Conservation (phyloP, 1,140 invertebrate species). For the Catajapyx aquilonaris region DNA sequence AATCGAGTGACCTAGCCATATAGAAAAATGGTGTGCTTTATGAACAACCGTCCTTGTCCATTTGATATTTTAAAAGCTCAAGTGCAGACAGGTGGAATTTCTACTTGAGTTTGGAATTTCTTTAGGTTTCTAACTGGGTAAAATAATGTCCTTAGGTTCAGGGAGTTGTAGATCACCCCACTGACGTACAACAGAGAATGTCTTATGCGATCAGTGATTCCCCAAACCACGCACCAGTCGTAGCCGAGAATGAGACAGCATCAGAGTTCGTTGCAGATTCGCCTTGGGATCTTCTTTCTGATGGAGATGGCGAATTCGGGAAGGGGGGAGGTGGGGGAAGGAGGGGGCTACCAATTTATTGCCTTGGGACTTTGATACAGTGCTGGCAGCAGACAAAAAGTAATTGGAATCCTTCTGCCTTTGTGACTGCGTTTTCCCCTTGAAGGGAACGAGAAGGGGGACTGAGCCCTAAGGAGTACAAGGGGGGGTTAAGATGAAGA, state of each 20-base stretch:
- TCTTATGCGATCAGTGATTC: constrained; percentile 1
- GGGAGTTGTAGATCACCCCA: background rate
- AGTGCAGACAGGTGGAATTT: too few species aligned
- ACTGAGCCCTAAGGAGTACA: background rate
- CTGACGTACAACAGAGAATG: background rate
- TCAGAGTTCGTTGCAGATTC: background rate
- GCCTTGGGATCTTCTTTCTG: background rate
- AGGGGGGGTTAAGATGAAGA: too few species aligned
- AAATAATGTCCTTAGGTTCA: background rate
- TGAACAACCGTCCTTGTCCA: too few species aligned
- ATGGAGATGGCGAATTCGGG: constrained; percentile 1
- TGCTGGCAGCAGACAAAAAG: background rate
- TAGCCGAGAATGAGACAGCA: background rate
- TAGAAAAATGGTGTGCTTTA: too few species aligned
- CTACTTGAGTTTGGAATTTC: background rate
- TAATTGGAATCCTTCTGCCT: constrained; percentile 1
- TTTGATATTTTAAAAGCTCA: too few species aligned
- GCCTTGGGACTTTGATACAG: background rate
- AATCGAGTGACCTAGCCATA: too few species aligned
- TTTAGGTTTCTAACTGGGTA: background rate
- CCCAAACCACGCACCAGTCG: background rate
- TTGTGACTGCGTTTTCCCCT: background rate
- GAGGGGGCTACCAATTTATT: background rate
- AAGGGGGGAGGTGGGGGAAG: too few species aligned
- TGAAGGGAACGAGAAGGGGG: background rate